phyloP scores from a whole-genome alignment of 2,888 invertebrate genomes.

The Lasioglossum oenotherae region DNA sequence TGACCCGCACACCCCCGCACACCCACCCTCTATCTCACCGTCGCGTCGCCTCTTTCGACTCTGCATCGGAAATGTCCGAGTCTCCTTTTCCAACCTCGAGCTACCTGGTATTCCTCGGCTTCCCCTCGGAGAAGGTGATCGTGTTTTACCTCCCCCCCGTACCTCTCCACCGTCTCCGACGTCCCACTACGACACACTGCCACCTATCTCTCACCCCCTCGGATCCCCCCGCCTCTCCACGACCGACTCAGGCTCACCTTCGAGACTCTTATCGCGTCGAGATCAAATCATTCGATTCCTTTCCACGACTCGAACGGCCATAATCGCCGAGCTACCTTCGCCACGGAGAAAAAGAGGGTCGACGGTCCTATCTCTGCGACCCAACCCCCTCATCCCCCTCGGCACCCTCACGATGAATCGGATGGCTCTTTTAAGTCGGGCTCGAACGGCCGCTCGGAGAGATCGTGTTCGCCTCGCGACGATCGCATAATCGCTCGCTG shows the following conservation, averaged over 20 bases:
- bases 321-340: slow-evolving; percentile 66
- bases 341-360: slow-evolving; percentile 63
- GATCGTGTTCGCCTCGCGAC: slow-evolving; percentile 35
- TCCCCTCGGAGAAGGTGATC: slow-evolving; percentile 43
- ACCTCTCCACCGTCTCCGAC: neutral
- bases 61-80: slow-evolving; percentile 56
- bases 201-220: slow-evolving; percentile 1
- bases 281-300: slow-evolving; percentile 79
- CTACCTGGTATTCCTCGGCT: slow-evolving; percentile 43
- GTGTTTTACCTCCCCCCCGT: slow-evolving; percentile 52
- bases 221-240: neutral
- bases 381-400: slow-evolving; percentile 12
- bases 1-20: slow-evolving; percentile 42
- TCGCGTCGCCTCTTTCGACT: slow-evolving; percentile 35
- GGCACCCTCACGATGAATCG: slow-evolving; percentile 43
- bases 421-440: slow-evolving; percentile 65
- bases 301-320: slow-evolving; percentile 71
- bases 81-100: slow-evolving; percentile 49
- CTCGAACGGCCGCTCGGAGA: slow-evolving; percentile 50
- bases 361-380: slow-evolving; percentile 56
- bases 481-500: slow-evolving; percentile 3
- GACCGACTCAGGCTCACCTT: slow-evolving; percentile 37
- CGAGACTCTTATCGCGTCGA: slow-evolving; percentile 72
- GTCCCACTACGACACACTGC: neutral
- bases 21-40: slow-evolving; percentile 33